A percentile compares a stretch with the other conserved stretches of the same genome.
phyloP scores from a whole-genome alignment of 1,140 invertebrate genomes.

The Micrasema longulum region DNA sequence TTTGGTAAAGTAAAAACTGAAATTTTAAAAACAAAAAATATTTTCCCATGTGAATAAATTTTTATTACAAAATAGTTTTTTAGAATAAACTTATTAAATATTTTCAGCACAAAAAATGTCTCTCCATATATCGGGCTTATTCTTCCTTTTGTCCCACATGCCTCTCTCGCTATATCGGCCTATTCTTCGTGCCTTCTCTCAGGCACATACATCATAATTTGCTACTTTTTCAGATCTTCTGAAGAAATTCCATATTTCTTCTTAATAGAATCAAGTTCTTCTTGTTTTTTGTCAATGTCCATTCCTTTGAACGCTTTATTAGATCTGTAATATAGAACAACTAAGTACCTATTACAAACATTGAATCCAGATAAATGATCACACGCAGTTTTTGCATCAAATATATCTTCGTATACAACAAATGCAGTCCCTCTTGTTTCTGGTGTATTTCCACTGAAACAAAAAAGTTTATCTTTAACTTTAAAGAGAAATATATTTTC shows the following conservation, averaged over 20 bases:
- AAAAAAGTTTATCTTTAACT: neutral
- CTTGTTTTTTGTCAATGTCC: conserved; percentile 96
- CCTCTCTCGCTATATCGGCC: no score
- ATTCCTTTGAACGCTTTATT: conserved; percentile 96
- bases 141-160: no score
- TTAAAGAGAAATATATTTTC: no score
- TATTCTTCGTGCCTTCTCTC: no score
- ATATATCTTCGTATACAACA: conserved; percentile 99
- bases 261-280: conserved; percentile 97
- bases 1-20: no score
- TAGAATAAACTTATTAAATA: no score
- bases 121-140: no score
- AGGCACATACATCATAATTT: no score
- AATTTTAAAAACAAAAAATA: no score
- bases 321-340: conserved; percentile 96
- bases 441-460: conserved; percentile 92
- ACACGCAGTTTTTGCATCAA: conserved; percentile 99
- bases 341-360: conserved; percentile 97
- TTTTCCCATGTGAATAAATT: no score
- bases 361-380: conserved; percentile 99
- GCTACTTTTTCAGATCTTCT: conserved; percentile 59
- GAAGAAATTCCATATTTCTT: conserved; percentile 86
- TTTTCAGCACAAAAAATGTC: no score
- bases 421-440: conserved; percentile 98
- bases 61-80: no score